These are phyloP conservation scores for Lytechinus variegatus DNA, from an alignment of 35 echinoderm and acorn worm genomes.

Conservation along the genomic window DNA sequence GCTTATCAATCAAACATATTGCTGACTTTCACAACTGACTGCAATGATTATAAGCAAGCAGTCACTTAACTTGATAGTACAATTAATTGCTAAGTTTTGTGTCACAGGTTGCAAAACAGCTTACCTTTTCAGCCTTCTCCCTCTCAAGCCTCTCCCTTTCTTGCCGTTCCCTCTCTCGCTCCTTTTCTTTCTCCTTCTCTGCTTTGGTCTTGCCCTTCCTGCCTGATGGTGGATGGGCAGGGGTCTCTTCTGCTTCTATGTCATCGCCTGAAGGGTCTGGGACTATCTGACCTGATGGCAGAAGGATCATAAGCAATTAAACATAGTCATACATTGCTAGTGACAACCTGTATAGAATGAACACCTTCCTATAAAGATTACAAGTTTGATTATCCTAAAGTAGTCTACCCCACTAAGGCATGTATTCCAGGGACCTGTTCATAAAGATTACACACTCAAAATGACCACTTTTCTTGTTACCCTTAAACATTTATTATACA, in stretches of 20 bases:
- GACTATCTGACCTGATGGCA: constrained; percentile 54
- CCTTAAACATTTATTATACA: no score
- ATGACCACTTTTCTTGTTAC: no score
- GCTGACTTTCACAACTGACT: no score
- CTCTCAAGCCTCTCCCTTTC: constrained; percentile 72
- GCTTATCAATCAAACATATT: no score
- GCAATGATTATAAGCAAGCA: no score
- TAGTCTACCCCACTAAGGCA: background rate
- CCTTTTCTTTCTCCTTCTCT: constrained; percentile 94
- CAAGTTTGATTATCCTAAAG: background rate
- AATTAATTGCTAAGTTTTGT: no score
- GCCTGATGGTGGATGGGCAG: constrained; percentile 89
- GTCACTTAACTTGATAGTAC: no score
- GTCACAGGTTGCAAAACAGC: no score
- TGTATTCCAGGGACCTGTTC: background rate
- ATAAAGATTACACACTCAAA: no score
- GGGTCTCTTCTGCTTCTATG: constrained; percentile 70
- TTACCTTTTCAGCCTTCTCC: constrained; percentile 84
- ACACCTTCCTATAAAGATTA: no score
- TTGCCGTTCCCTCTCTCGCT: constrained; percentile 89
- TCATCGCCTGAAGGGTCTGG: constrained; percentile 74
- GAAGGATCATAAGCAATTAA: background rate
- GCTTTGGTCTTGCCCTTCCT: constrained; percentile 88
- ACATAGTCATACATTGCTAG: background rate
- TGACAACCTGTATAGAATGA: no score